A percentile compares a stretch with the other conserved stretches of the same genome.
phyloP scores from a whole-genome alignment of 2,888 invertebrate species.

The Trimorus sp. region DNA sequence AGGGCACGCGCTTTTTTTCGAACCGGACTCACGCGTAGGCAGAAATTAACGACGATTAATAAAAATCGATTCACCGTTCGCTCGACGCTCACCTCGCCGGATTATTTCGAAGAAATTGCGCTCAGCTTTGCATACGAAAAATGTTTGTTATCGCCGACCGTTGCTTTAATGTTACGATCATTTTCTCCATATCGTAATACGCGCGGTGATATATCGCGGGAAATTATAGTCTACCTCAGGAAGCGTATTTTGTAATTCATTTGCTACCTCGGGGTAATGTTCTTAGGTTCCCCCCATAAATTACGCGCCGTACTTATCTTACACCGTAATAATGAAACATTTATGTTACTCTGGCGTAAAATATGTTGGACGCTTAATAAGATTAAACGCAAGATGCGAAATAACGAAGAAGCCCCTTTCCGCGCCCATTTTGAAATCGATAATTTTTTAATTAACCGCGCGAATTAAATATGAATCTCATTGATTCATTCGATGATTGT shows the following conservation, averaged over 20 bases:
- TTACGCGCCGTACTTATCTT: slow-evolving; percentile 50
- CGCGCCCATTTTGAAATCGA: slow-evolving; percentile 16
- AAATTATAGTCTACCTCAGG: slow-evolving; percentile 52
- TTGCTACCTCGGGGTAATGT: slow-evolving; percentile 59
- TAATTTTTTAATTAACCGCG: slow-evolving; percentile 45
- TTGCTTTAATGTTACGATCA: slow-evolving; percentile 43
- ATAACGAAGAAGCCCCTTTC: not conserved
- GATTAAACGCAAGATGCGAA: slow-evolving; percentile 7
- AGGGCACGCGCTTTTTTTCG: slow-evolving; percentile 7
- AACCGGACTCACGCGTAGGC: not conserved
- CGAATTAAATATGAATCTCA: slow-evolving; percentile 19
- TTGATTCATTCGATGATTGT: slow-evolving; percentile 42
- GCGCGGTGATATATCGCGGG: slow-evolving; percentile 38
- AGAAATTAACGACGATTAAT: no score
- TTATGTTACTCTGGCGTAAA: slow-evolving; percentile 24
- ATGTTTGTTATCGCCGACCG: slow-evolving; percentile 27
- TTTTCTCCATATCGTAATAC: slow-evolving; percentile 23
- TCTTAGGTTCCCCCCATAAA: slow-evolving; percentile 59
- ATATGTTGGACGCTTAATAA: slow-evolving; percentile 18
- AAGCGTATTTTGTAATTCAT: slow-evolving; percentile 61
- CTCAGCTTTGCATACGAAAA: not conserved
- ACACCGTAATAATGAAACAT: slow-evolving; percentile 39
- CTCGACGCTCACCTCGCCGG: not conserved
- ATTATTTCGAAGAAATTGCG: not conserved
- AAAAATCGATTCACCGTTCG: no score